These are phyloP conservation scores for Hydrocynus forskahlii DNA, from an alignment of 2,797 vertebrate species.

Conservation along the genomic window DNA sequence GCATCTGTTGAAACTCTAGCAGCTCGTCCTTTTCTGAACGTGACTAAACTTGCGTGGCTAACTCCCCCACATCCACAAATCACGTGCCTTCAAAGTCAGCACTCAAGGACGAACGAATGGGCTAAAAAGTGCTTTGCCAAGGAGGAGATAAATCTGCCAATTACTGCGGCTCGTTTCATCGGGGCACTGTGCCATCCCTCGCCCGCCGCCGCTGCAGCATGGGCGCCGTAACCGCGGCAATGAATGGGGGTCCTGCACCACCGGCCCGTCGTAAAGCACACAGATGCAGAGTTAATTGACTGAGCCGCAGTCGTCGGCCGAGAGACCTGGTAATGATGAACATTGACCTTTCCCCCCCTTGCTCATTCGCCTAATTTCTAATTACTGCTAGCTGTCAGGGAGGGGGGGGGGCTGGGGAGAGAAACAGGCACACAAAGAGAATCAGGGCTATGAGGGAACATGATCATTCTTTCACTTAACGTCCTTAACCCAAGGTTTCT, in stretches of 20 bases:
- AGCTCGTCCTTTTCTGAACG: constrained; percentile 32
- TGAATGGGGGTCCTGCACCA: constrained; percentile 84
- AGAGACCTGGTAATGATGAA: constrained; percentile 88
- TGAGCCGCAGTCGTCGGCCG: constrained; percentile 89
- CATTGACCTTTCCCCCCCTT: constrained; percentile 82
- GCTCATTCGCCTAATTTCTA: constrained; percentile 83
- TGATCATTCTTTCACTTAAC: constrained; percentile 14
- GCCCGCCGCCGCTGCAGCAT: constrained; percentile 76
- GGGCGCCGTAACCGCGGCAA: constrained; percentile 84
- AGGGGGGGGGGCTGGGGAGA: constrained; percentile 48
- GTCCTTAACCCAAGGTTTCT: neutral
- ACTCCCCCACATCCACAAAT: constrained; percentile 45
- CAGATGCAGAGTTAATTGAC: constrained; percentile 99
- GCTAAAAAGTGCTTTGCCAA: constrained; percentile 75
- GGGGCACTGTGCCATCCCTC: constrained; percentile 86
- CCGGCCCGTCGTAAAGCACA: constrained; percentile 93
- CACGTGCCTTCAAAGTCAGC: constrained; percentile 79
- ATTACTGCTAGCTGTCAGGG: constrained; percentile 80
- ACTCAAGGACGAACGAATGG: constrained; percentile 87
- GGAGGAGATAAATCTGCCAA: constrained; percentile 96
- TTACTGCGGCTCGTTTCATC: constrained; percentile 92
- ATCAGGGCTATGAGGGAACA: neutral
- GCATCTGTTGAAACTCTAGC: constrained; percentile 2
- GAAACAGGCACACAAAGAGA: neutral
- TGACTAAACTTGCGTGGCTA: constrained; percentile 37